These are phyloP conservation scores for Pogonomyrmex barbatus DNA, from an alignment of 1,140 invertebrate genomes.

Conservation along the genomic window DNA sequence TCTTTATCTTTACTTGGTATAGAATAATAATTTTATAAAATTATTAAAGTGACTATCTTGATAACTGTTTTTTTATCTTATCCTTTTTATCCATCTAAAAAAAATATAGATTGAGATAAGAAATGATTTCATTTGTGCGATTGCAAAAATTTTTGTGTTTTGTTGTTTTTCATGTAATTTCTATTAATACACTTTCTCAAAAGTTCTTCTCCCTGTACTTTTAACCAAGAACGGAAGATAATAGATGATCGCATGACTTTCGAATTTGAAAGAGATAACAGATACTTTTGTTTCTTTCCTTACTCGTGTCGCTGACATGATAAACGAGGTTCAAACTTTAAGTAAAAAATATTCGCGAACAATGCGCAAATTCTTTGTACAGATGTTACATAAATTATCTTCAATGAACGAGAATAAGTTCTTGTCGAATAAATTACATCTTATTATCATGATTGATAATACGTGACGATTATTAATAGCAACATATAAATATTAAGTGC, in stretches of 20 bases:
- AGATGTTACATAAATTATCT: neutral
- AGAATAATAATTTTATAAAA: neutral
- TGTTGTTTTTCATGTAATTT: slow-evolving; percentile 13
- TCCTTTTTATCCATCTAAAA: neutral
- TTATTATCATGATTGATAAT: slow-evolving; percentile 6
- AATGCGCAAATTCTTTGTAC: neutral
- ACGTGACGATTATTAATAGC: neutral
- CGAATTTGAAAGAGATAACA: slow-evolving; percentile 35
- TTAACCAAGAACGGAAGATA: slow-evolving; percentile 22
- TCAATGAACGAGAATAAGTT: neutral
- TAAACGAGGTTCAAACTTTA: slow-evolving; percentile 15
- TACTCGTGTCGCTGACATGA: neutral
- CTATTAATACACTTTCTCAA: neutral
- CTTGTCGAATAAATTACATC: slow-evolving; percentile 17
- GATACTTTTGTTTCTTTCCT: neutral
- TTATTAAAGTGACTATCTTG: neutral
- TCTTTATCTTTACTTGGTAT: no score
- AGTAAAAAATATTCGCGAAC: slow-evolving; percentile 4
- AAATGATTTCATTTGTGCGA: slow-evolving; percentile 28
- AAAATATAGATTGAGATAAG: neutral
- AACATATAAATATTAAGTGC: neutral
- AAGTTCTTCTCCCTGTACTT: neutral
- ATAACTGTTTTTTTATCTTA: neutral
- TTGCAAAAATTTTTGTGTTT: slow-evolving; percentile 13
- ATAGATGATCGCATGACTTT: slow-evolving; percentile 17